Evolutionary conservation across 2,113 vertebrate genomes (phyloP).

Genomic region (Tursiops truncatus): DNA sequence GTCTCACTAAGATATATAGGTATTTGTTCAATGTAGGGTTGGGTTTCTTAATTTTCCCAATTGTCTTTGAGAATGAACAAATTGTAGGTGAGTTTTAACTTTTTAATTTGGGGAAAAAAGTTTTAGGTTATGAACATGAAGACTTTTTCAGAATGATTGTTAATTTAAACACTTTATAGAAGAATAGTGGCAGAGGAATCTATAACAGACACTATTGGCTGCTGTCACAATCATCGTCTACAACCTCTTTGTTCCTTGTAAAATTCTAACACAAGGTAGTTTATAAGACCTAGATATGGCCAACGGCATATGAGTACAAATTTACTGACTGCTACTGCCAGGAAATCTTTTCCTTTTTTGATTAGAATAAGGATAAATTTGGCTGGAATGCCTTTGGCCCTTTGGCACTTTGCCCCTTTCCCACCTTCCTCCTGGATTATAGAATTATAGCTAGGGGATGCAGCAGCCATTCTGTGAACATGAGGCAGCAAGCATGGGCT

Average conservation of each 20-base stretch:
- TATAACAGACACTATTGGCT: not conserved
- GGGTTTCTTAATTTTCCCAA: not conserved
- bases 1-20: not conserved
- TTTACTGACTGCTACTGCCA: not conserved
- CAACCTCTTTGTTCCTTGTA: not conserved
- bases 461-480: not conserved
- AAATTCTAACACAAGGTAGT: not conserved
- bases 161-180: not conserved
- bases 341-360: not conserved
- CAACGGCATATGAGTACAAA: not conserved
- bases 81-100: constrained; percentile 3
- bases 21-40: not conserved
- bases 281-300: not conserved
- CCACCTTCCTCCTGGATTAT: not conserved
- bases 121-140: not conserved
- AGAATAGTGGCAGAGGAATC: not conserved
- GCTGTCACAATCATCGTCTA: not conserved
- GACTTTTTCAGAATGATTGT: not conserved
- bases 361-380: not conserved
- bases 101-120: not conserved
- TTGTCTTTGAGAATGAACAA: not conserved
- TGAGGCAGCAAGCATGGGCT: not conserved
- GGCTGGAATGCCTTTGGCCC: not conserved
- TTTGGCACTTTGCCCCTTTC: not conserved
- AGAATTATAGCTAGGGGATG: not conserved